A percentile compares a stretch with the other conserved stretches of the same genome.
phyloP scores from a whole-genome alignment of 2,113 vertebrate genomes.

The Tursiops truncatus region DNA sequence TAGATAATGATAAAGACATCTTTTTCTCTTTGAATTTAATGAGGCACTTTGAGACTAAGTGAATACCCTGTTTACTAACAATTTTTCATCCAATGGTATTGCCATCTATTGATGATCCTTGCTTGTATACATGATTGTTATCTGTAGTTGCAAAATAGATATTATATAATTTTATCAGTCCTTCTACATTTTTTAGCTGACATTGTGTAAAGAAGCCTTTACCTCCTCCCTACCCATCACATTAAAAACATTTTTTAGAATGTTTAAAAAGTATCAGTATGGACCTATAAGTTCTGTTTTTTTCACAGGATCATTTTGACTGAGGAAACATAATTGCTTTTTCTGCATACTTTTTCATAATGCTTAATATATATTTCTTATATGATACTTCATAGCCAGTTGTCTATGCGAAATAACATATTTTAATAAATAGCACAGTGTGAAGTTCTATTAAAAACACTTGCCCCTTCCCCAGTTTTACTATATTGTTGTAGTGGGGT shows the following conservation, averaged over 20 bases:
- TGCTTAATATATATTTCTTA: neutral
- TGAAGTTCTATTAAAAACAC: neutral
- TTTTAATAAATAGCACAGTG: slow-evolving; percentile 18
- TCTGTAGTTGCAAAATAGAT: neutral
- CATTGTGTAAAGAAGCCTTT: slow-evolving; percentile 19
- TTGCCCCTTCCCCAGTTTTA: neutral
- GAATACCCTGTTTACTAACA: neutral
- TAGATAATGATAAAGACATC: neutral
- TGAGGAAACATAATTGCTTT: neutral
- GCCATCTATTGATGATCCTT: neutral
- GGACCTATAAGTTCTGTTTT: neutral
- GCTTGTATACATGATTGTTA: neutral
- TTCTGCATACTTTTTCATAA: neutral
- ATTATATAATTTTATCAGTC: neutral
- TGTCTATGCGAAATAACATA: neutral
- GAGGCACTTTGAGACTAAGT: neutral
- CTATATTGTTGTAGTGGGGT: neutral
- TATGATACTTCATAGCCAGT: neutral
- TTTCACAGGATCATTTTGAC: neutral
- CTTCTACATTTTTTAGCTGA: neutral
- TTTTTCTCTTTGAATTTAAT: slow-evolving; percentile 24
- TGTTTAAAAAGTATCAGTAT: slow-evolving; percentile 10
- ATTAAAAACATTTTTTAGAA: neutral
- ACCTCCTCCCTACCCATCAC: neutral
- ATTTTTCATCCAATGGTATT: neutral